Base-by-base conservation (phyloP, 1,140 invertebrate genomes). In the Euglossa dilemma region DNA sequence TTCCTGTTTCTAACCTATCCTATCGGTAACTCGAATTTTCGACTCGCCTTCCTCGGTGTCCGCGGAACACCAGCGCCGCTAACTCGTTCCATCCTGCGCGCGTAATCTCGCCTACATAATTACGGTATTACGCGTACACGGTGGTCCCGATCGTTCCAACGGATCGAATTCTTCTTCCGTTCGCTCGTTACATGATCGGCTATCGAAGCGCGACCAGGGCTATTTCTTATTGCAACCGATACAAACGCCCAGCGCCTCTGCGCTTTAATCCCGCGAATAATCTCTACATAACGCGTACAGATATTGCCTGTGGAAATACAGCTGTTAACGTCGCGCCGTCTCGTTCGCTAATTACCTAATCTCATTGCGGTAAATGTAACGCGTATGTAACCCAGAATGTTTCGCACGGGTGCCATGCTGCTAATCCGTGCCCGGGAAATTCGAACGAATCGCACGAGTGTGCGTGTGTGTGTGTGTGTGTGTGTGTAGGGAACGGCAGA, bases 101-200 rank as follows among this genome's bases (percentile, higher is more conserved):
- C 69, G 36, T 76, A 85, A 86, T 59, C 47, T n/a, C 63, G 36
- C 4, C 1, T 36, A 36, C 36, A 23, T 72, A 56, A 74, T 86
- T 85, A 45, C 50, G 50, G n/a, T 66, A 73, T 81, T 70, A 67
- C n/a, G n/a, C 56, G 11, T 59, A 50, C 28, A 72, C 66, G 36
- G 18, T 59, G 25, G 59, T 61, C 25, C 18, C 3, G 18, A 12
- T 9, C 36, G 36, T 7, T 45, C 47, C 20, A 72, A 54, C 47
- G 9, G 57, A 69, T 72, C 6, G 28, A 61, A 86, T 85, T 69
- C 80, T 72, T 85, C 67, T 54, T 54, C 20, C 69, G 61, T 71
- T 79, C 43, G 59, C 18, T 8, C 9, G 36, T 87, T 78, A 86
- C 78, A 61, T 25, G 85, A 85, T 82, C 83, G 72, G 59, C 79